These are phyloP conservation scores for Patiria pectinifera DNA, from an alignment of 53 echinoderm and acorn worm genomes.

Conservation along the genomic window DNA sequence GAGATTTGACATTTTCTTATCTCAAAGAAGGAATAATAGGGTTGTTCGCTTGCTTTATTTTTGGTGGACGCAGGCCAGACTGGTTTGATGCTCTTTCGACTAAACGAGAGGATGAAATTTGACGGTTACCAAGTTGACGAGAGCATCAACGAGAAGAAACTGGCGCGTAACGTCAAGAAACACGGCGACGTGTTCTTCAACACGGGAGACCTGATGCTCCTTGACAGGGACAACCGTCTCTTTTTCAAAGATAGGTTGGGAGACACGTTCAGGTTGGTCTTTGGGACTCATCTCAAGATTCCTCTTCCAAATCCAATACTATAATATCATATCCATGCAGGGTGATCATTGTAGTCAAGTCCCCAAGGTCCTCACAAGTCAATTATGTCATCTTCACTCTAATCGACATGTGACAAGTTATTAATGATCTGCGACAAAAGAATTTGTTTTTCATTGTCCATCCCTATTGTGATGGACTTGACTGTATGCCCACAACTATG, in stretches of 20 bases:
- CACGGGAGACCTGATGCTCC: slow-evolving; percentile 86
- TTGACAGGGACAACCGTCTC: slow-evolving; percentile 75
- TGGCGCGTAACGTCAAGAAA: slow-evolving; percentile 73
- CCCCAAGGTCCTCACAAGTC: no score
- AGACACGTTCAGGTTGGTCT: slow-evolving; percentile 21
- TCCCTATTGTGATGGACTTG: no score
- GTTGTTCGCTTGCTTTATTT: background rate
- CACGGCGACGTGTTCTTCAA: slow-evolving; percentile 88
- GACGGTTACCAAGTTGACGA: slow-evolving; percentile 80
- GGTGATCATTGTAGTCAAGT: no score
- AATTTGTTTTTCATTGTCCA: no score
- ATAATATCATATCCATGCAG: no score
- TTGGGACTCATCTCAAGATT: no score
- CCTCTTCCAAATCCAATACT: no score
- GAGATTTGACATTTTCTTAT: no score
- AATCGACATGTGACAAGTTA: no score
- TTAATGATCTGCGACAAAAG: no score
- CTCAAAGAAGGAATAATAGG: background rate
- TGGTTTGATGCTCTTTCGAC: slow-evolving; percentile 52
- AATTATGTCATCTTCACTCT: no score
- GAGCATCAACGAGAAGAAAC: slow-evolving; percentile 74
- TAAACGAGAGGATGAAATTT: slow-evolving; percentile 31
- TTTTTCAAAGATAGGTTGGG: slow-evolving; percentile 60
- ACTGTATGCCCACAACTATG: no score
- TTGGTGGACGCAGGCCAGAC: slow-evolving; percentile 56